Evolutionary conservation across 2,113 vertebrate species (phyloP).

Genomic region (Erinaceus europaeus): DNA sequence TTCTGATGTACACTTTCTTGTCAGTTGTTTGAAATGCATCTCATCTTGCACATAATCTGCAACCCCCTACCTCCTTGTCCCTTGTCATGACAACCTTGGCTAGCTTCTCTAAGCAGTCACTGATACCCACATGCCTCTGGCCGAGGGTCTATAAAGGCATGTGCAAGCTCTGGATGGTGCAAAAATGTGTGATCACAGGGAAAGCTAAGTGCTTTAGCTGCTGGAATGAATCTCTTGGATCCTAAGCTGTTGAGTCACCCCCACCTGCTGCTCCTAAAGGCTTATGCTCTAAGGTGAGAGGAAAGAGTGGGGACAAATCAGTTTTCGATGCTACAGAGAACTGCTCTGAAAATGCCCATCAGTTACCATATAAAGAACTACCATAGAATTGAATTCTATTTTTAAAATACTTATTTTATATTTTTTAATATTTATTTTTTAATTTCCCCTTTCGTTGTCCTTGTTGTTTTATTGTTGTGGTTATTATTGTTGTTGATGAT

Average conservation of each 20-base stretch:
- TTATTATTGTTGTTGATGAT: too few species aligned
- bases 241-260: conserved; percentile 31
- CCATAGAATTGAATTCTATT: too few species aligned
- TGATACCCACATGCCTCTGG: conserved; percentile 28
- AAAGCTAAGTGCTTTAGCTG: neutral
- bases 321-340: neutral
- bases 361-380: neutral
- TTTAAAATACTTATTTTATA: too few species aligned
- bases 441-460: too few species aligned
- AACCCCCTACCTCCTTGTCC: neutral
- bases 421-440: too few species aligned
- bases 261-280: neutral
- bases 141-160: neutral
- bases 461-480: too few species aligned
- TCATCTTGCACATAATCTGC: conserved; percentile 9
- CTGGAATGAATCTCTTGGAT: conserved; percentile 36
- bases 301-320: neutral
- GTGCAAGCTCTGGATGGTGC: neutral
- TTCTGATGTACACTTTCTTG: conserved; percentile 58
- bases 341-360: neutral
- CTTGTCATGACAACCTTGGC: neutral
- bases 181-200: conserved; percentile 46
- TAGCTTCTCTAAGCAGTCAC: neutral
- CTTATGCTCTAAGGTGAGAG: conserved; percentile 2
- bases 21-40: conserved; percentile 54